phyloP scores from a whole-genome alignment of 1,140 invertebrate genomes.

The Calephelis virginiensis region DNA sequence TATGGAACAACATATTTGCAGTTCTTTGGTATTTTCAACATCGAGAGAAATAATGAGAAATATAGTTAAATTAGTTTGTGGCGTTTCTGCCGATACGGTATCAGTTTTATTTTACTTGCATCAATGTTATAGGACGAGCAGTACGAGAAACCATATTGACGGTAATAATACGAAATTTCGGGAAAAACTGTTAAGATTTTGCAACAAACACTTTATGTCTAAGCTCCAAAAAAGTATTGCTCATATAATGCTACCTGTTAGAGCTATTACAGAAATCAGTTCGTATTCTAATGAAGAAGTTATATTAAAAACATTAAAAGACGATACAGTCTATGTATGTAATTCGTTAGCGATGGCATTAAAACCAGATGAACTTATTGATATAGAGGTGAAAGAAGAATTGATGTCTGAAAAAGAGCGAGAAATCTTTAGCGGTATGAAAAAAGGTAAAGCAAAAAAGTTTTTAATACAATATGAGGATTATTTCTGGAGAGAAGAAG shows the following conservation, averaged over 20 bases:
- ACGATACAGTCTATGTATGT: conserved; percentile 61
- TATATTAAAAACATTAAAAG: conserved; percentile 57
- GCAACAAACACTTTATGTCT: conserved; percentile 47
- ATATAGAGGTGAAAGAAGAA: conserved; percentile 50
- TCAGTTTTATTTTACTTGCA: conserved; percentile 68
- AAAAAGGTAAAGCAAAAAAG: conserved; percentile 47
- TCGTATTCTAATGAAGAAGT: conserved; percentile 55
- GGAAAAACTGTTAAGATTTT: conserved; percentile 63
- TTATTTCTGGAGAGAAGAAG: conserved; percentile 52
- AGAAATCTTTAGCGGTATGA: conserved; percentile 42
- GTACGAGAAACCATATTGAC: conserved; percentile 53
- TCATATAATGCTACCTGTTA: conserved; percentile 49
- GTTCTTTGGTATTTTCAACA: conserved; percentile 47
- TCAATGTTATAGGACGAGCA: conserved; percentile 59
- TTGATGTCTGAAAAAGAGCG: conserved; percentile 41
- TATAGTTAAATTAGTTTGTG: conserved; percentile 56
- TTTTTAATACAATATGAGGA: conserved; percentile 57
- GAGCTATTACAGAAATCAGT: conserved; percentile 58
- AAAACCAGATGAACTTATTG: conserved; percentile 51
- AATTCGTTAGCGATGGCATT: conserved; percentile 64
- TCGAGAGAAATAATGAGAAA: conserved; percentile 65
- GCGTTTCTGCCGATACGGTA: conserved; percentile 45
- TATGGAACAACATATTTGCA: conserved; percentile 63
- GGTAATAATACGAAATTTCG: conserved; percentile 59
- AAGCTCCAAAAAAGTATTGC: conserved; percentile 56